Evolutionary conservation across 2,797 vertebrate genomes (phyloP).

Genomic region (Pterois miles): DNA sequence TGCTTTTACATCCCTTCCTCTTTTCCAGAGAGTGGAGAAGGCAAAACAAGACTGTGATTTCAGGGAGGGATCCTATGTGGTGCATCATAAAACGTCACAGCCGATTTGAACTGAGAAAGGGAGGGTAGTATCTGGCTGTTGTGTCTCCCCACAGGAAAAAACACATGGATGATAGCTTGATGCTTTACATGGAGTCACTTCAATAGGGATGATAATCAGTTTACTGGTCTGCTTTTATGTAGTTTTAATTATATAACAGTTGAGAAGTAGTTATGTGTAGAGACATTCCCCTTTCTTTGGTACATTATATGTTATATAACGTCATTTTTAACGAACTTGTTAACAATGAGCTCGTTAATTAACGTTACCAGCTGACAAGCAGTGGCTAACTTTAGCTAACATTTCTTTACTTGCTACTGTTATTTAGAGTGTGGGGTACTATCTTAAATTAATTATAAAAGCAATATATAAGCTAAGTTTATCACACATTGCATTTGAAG

Average conservation of each 20-base stretch:
- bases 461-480: no score
- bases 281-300: background rate
- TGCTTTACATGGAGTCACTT: background rate
- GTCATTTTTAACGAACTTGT: background rate
- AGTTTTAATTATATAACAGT: background rate
- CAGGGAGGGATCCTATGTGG: constrained; percentile 45
- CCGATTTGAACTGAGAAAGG: constrained; percentile 20
- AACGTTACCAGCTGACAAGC: background rate
- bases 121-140: constrained; percentile 1
- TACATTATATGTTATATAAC: background rate
- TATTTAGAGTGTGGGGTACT: background rate
- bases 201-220: background rate
- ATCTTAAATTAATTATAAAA: no score
- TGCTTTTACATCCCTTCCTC: constrained; percentile 18
- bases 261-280: background rate
- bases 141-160: background rate
- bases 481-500: no score
- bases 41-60: background rate
- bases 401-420: background rate
- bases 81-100: constrained; percentile 55
- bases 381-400: background rate
- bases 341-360: background rate
- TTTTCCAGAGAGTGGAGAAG: constrained; percentile 1
- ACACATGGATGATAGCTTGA: background rate
- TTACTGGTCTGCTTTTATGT: background rate